phyloP scores from a whole-genome alignment of 1,140 invertebrate genomes.

The Scylla paramamosain region DNA sequence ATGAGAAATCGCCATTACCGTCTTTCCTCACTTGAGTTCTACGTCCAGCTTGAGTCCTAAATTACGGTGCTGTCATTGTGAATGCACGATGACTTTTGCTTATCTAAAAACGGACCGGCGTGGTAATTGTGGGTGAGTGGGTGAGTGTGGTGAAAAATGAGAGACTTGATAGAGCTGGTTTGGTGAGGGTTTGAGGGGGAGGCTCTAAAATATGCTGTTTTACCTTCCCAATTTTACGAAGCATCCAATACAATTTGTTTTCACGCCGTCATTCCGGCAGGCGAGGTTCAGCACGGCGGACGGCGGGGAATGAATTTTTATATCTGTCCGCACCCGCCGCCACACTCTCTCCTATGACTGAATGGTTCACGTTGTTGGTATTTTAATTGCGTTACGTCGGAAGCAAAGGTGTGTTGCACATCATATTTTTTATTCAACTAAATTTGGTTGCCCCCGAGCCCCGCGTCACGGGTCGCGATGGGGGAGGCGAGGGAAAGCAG shows the following conservation, averaged over 20 bases:
- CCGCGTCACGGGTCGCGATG: not conserved
- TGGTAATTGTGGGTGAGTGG: not conserved
- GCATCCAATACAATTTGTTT: constrained; percentile 3
- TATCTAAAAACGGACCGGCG: not conserved
- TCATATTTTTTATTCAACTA: not conserved
- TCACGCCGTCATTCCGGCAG: not conserved
- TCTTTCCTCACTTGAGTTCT: too few species aligned
- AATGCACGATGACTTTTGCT: too few species aligned
- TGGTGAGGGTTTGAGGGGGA: not conserved
- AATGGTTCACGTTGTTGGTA: constrained; percentile 22
- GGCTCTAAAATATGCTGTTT: not conserved
- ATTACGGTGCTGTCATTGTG: too few species aligned
- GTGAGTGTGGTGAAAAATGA: not conserved
- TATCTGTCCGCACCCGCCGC: not conserved
- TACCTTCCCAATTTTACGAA: not conserved
- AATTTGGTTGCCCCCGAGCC: not conserved
- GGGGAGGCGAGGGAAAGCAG: not conserved
- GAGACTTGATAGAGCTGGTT: too few species aligned
- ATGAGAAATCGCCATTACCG: too few species aligned
- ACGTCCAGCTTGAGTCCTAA: too few species aligned
- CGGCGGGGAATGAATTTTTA: not conserved
- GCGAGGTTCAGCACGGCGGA: not conserved
- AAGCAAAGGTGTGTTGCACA: not conserved
- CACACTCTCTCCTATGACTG: not conserved
- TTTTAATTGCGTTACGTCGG: not conserved